A percentile compares a stretch with the other conserved stretches of the same genome.
Conservation (phyloP, 2,888 invertebrate species). For the Cephus pygmeus region DNA sequence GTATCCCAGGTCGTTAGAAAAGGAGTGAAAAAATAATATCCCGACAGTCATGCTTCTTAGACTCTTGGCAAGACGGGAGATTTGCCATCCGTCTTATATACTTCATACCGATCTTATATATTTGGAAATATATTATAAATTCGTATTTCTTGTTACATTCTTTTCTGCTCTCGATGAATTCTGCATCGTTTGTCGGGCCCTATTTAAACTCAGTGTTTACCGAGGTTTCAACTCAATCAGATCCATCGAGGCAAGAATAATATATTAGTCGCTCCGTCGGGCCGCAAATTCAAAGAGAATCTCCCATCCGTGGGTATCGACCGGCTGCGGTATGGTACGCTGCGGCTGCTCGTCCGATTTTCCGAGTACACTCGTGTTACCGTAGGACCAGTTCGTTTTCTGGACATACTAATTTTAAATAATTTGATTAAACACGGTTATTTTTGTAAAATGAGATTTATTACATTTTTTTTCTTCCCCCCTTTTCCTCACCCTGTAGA, state of each 20-base stretch:
- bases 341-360: slow-evolving; percentile 3
- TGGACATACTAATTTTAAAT: background rate
- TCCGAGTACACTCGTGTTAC: background rate
- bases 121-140: background rate
- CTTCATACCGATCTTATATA: background rate
- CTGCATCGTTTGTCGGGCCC: background rate
- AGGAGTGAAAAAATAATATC: background rate
- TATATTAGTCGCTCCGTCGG: slow-evolving; percentile 56
- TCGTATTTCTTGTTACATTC: background rate
- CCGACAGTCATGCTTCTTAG: background rate
- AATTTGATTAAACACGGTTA: background rate
- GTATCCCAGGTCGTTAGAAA: background rate
- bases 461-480: background rate
- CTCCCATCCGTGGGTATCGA: background rate
- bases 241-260: slow-evolving; percentile 48
- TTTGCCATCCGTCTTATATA: background rate
- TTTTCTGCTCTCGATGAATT: background rate
- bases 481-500: slow-evolving; percentile 67
- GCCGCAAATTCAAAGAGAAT: slow-evolving; percentile 60
- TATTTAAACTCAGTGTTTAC: background rate
- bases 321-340: background rate
- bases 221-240: slow-evolving; percentile 38
- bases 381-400: background rate
- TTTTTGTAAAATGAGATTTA: background rate
- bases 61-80: background rate